phyloP scores from a whole-genome alignment of 2,113 vertebrate genomes.

The Corvus cornix region DNA sequence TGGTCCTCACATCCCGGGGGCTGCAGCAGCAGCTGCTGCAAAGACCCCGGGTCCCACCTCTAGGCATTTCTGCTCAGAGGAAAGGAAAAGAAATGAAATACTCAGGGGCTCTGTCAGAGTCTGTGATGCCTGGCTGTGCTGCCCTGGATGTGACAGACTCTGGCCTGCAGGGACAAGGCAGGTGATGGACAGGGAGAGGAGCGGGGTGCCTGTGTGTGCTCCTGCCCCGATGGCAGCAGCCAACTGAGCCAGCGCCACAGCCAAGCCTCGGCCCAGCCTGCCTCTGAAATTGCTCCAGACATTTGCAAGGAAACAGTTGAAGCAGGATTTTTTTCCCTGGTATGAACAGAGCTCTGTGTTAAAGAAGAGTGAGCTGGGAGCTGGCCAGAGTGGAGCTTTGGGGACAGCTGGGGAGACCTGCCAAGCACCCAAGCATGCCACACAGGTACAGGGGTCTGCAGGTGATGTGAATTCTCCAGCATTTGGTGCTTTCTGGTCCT shows the following conservation, averaged over 20 bases:
- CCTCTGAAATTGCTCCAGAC: neutral
- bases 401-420: neutral
- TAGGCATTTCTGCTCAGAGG: neutral
- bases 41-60: neutral
- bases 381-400: accelerated
- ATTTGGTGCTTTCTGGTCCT: neutral
- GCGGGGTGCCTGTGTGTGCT: accelerated
- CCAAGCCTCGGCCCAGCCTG: neutral
- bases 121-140: neutral
- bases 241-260: neutral
- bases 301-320: neutral
- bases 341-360: neutral
- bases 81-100: neutral
- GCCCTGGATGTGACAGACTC: neutral
- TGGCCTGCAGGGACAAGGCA: accelerated
- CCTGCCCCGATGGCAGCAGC: neutral
- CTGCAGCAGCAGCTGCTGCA: neutral
- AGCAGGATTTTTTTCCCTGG: neutral
- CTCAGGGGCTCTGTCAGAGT: neutral
- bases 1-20: accelerated
- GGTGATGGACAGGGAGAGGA: accelerated
- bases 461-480: neutral
- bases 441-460: accelerated
- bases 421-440: accelerated
- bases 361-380: neutral